A percentile compares a stretch with the other conserved stretches of the same genome.
Conservation (phyloP, 92 coral and sea anemone species). For the Umimayanthus kanabou region DNA sequence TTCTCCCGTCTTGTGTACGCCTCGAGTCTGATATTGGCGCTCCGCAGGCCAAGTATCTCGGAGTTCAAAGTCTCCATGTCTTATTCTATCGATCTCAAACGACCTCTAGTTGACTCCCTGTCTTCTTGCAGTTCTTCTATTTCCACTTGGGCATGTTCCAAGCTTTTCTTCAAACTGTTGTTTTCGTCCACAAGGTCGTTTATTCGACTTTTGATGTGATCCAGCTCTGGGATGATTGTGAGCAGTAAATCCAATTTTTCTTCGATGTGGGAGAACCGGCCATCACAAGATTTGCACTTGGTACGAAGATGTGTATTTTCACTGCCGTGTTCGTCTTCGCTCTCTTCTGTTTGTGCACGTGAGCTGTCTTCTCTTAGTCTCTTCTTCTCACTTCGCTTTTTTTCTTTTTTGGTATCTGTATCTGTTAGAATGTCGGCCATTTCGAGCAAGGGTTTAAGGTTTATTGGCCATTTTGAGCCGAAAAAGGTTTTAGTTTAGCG, state of each 20-base stretch:
- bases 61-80: neutral
- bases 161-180: neutral
- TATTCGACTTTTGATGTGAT: neutral
- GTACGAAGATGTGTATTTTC: neutral
- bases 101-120: neutral
- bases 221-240: neutral
- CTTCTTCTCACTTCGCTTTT: neutral
- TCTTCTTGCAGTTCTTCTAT: slow-evolving; percentile 2
- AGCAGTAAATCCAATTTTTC: neutral
- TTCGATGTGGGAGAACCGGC: neutral
- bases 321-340: neutral
- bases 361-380: neutral
- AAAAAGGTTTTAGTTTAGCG: neutral
- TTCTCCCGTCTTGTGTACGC: slow-evolving; percentile 11
- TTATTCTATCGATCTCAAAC: neutral
- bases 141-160: slow-evolving; percentile 3
- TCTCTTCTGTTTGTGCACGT: neutral
- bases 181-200: slow-evolving; percentile 5
- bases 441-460: slow-evolving; percentile 1
- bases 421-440: neutral
- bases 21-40: slow-evolving; percentile 6
- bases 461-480: neutral
- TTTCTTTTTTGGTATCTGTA: neutral
- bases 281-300: neutral
- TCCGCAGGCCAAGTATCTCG: neutral